These are phyloP conservation scores for Carduelis carduelis DNA, from an alignment of 2,797 vertebrate genomes.

Conservation along the genomic window DNA sequence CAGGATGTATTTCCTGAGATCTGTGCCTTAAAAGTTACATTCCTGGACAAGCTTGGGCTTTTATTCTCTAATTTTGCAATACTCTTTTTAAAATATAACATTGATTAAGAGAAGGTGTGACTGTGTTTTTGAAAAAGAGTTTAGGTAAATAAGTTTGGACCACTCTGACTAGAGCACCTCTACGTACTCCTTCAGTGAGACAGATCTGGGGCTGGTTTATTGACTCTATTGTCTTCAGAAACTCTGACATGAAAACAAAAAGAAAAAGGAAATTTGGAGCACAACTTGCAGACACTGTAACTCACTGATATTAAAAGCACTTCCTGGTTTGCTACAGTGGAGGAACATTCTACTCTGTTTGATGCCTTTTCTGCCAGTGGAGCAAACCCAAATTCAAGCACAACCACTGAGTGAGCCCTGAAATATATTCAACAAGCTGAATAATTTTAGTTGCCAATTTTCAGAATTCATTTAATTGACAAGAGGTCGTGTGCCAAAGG, in stretches of 20 bases:
- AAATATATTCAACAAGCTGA: not conserved
- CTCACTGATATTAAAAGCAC: not conserved
- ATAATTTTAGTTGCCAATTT: not conserved
- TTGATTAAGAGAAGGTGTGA: not conserved
- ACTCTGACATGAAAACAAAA: not conserved
- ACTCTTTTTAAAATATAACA: not conserved
- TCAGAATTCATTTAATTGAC: not conserved
- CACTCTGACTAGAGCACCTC: not conserved
- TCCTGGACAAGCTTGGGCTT: not conserved
- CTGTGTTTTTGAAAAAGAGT: not conserved
- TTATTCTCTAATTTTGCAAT: not conserved
- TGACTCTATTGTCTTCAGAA: not conserved
- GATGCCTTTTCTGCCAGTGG: not conserved
- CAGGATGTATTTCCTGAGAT: not conserved
- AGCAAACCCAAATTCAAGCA: not conserved
- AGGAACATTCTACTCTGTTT: not conserved
- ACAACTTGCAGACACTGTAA: not conserved
- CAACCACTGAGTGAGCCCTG: not conserved
- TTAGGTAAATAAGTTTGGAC: not conserved
- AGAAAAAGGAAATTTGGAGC: not conserved
- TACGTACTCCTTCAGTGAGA: not conserved
- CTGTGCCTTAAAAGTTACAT: not conserved
- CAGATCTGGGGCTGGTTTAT: not conserved
- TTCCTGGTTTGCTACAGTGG: not conserved
- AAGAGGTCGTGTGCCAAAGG: not conserved